Conservation (phyloP, 2,113 vertebrate genomes). For the Otolemur garnettii region DNA sequence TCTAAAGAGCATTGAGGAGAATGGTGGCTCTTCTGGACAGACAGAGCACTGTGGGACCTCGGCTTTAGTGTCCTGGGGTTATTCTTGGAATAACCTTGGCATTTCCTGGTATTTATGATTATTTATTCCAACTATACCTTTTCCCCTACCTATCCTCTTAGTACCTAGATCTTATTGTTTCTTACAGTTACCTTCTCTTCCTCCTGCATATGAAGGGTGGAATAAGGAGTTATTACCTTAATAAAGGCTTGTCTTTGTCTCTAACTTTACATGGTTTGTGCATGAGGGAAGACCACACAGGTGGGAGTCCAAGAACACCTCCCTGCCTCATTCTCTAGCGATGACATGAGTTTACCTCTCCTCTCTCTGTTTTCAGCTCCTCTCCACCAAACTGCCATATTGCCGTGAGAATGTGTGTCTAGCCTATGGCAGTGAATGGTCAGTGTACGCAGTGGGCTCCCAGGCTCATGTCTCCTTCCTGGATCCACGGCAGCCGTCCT, state of each 20-base stretch:
- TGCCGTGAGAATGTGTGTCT: conserved; percentile 99
- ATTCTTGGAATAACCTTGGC: background rate
- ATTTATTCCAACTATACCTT: conserved; percentile 56
- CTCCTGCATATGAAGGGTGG: background rate
- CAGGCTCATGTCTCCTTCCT: conserved; percentile 98
- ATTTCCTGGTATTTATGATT: background rate
- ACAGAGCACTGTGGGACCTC: background rate
- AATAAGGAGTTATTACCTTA: background rate
- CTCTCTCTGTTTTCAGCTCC: conserved; percentile 88
- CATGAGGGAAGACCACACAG: background rate
- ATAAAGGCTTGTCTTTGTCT: background rate
- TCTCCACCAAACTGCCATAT: conserved; percentile 97
- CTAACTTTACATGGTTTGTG: background rate
- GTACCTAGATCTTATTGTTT: background rate
- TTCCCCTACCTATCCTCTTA: background rate
- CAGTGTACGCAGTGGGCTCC: conserved; percentile 97
- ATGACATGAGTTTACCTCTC: background rate
- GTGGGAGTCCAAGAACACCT: background rate
- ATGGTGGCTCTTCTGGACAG: background rate
- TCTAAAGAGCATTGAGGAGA: conserved; percentile 10
- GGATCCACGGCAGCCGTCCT: conserved; percentile 95
- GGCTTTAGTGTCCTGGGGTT: background rate
- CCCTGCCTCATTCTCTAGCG: accelerated
- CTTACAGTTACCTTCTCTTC: background rate
- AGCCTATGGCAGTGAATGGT: conserved; percentile 98